Evolutionary conservation across 2,888 invertebrate genomes (phyloP), one percentile per base, ranked within the genome.

Genomic region (Syrphus vitripennis): DNA sequence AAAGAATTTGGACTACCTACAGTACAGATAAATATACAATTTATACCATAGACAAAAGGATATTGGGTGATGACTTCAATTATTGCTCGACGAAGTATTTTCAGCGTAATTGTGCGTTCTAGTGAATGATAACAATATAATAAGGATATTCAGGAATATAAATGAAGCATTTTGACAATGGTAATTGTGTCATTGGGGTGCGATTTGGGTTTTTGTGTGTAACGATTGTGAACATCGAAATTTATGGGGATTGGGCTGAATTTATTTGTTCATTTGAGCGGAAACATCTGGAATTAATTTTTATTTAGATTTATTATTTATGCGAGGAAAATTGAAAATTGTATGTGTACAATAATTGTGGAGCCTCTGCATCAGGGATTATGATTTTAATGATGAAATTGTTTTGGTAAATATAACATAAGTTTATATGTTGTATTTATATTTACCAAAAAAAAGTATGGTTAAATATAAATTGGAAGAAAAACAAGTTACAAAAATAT

Each of bases 51-150:
- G 3, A 71, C 42, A 67, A 61, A 42, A 75, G 26, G 24, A 48
- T 79, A 48, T 34, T 80, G 57, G 61, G 63, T 57, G 70, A 69
- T 69, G 63, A 65, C 70, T 70, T 80, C 80, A 83, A 83, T 83
- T 83, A 83, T 83, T 70, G 80, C 65, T 37, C 50, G 65, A 65
- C 42, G 21, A 65, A 79, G 75, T 80, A 80, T 79, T 75, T 75
- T 37, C 42, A 34, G 55, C 83, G 75, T 83, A 83, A 80, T 83
- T 83, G 83, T 80, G 80, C 83, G 80, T 75, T 80, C 83, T 75
- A 80, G 70, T 80, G 75, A 79, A 83, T 83, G 83, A 83, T 80
- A 79, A 83, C 83, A 70, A 80, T 83, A 75, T 83, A 80, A 80
- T 80, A 80, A 83, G 70, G 83, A 83, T 71, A 83, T 83, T 79